Evolutionary conservation across 2,113 vertebrate species (phyloP).

Genomic region (Picathartes gymnocephalus): DNA sequence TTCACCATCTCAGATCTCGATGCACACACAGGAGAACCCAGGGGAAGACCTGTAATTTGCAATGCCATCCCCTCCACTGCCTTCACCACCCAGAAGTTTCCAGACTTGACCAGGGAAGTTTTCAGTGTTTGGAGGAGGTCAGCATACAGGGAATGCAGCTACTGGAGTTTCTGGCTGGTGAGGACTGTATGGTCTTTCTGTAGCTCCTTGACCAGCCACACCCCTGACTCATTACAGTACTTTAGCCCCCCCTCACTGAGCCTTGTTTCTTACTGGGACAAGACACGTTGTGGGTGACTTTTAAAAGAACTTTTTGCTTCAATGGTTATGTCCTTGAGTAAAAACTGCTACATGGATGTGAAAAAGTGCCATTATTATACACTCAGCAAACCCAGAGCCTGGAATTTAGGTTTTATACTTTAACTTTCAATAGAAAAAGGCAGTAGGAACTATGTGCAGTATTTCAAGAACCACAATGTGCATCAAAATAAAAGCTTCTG

Average conservation of each 20-base stretch:
- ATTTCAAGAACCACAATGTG: not conserved
- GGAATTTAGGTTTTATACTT: not conserved
- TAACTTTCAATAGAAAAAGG: not conserved
- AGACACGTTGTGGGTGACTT: not conserved
- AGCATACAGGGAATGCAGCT: fast-evolving
- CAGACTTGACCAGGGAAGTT: not conserved
- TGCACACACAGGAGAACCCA: not conserved
- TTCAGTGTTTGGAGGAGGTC: not conserved
- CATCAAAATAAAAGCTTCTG: not conserved
- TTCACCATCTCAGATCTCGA: not conserved
- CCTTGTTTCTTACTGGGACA: not conserved
- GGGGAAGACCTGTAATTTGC: not conserved
- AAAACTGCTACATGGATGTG: not conserved
- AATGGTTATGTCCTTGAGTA: not conserved
- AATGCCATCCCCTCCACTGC: not conserved
- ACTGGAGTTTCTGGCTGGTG: not conserved
- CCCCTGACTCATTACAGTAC: too few relatives aligned
- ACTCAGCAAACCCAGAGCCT: not conserved
- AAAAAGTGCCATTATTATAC: not conserved
- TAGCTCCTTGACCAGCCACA: not conserved
- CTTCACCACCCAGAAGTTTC: not conserved
- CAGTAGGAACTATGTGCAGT: not conserved
- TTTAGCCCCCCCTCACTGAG: not conserved
- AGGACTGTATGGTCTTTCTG: not conserved
- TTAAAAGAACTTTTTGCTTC: not conserved